These are phyloP conservation scores for Pollenia labialis DNA, from an alignment of 2,888 invertebrate species.

Conservation along the genomic window DNA sequence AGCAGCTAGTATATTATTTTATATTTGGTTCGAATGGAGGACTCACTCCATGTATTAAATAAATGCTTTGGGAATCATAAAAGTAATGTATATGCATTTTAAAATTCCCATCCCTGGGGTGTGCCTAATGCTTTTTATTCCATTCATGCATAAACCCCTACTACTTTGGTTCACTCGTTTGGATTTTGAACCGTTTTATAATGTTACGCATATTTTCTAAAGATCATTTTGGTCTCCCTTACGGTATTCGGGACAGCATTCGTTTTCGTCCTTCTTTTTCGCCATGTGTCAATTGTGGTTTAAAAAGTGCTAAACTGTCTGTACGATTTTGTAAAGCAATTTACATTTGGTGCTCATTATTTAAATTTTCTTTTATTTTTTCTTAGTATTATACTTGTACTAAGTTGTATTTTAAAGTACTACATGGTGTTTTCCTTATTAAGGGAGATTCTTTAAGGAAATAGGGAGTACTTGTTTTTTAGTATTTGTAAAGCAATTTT, in stretches of 20 bases:
- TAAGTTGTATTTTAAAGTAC: not conserved
- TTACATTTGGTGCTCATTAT: slow-evolving; percentile 57
- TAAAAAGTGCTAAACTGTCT: slow-evolving; percentile 26
- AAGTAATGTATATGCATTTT: no score
- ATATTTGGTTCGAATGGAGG: no score
- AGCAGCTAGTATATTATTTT: no score
- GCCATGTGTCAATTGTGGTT: slow-evolving; percentile 30
- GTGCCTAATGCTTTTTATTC: not conserved
- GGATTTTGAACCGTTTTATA: slow-evolving; percentile 8
- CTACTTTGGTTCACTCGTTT: not conserved
- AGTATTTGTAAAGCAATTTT: slow-evolving; percentile 4
- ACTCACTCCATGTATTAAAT: no score
- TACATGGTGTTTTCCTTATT: slow-evolving; percentile 45
- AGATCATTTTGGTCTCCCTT: slow-evolving; percentile 15
- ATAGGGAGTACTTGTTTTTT: slow-evolving; percentile 5
- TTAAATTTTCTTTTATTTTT: slow-evolving; percentile 28
- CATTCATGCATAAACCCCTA: slow-evolving; percentile 19
- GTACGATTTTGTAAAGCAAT: slow-evolving; percentile 48
- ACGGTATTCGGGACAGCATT: not conserved
- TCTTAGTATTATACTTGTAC: slow-evolving; percentile 3
- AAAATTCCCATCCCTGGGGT: no score
- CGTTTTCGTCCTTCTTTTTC: slow-evolving; percentile 25
- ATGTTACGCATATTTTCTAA: slow-evolving; percentile 38
- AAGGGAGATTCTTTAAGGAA: slow-evolving; percentile 22
- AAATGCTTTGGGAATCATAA: no score